Base-by-base conservation (phyloP, 2,888 invertebrate species). In the Phrixothrix hirtus region DNA sequence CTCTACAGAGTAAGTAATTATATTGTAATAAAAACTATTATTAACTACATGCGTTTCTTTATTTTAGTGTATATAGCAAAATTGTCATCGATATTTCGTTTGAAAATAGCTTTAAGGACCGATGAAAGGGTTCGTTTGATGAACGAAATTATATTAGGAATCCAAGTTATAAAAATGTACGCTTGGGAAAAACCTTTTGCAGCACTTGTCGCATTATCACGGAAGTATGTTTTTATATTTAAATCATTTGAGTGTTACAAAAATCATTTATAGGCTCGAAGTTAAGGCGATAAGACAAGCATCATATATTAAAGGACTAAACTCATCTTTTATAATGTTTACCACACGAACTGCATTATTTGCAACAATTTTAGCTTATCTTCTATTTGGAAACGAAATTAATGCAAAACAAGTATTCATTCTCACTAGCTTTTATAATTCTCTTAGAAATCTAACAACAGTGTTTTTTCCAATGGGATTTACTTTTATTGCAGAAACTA, bases 91-190 rank as follows among this genome's bases (percentile, higher is more conserved):
- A 81, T 81, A 21, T 74, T 87, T 11, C 81, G 89, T 29, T 67
- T 88, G 57, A 83, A 86, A 67, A 93, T 92, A 0, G 94, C 95
- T 0, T 75, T 86, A 7, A 81, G 89, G 50, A 95, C 95, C 0
- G 96, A 96, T 74, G 89, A 37, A 25, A 37, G 50, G 17, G 32
- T 50, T 15, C 11, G 16, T 26, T 30, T 36, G 9, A 50, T 37
- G 86, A 93, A 90, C 68, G 95, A 96, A 76, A 87, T 92, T 29
- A 83, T 93, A 25, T 83, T 83, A 9, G 92, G 90, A 0, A 92
- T 94, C 66, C 84, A 89, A 67, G 90, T 92, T n/a, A 91, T 94
- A 67, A 94, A 94, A 78, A 92, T 93, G 92, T 93, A 92, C 72
- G 87, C 91, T 0, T 50, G 50, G 50, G 50, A 50, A 73, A 84